A percentile compares a stretch with the other conserved stretches of the same genome.
phyloP scores from a whole-genome alignment of 2,888 invertebrate genomes.

The Iphiclides podalirius region DNA sequence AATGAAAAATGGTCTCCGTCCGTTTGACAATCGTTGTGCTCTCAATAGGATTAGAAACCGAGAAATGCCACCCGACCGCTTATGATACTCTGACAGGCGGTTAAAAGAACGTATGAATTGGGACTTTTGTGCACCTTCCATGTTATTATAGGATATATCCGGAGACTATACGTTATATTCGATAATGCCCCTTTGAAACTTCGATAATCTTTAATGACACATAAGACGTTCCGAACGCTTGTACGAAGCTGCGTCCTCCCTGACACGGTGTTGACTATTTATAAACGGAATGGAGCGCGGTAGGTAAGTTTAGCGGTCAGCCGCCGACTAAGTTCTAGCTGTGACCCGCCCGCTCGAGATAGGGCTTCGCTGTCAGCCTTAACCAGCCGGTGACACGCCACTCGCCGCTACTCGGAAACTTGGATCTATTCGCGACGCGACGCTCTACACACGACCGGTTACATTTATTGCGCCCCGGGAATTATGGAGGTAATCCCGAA shows the following conservation, averaged over 20 bases:
- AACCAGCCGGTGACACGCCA: conserved; percentile 43
- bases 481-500: conserved; percentile 76
- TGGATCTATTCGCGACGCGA: conserved; percentile 39
- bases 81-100: conserved; percentile 49
- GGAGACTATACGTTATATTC: conserved; percentile 43
- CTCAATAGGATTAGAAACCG: conserved; percentile 74
- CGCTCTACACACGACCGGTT: conserved; percentile 55
- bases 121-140: conserved; percentile 47
- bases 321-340: conserved; percentile 51
- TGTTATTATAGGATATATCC: conserved; percentile 51
- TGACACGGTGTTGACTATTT: conserved; percentile 26
- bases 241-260: background rate
- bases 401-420: conserved; percentile 39
- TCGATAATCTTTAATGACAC: conserved; percentile 30
- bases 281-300: conserved; percentile 46
- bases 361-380: conserved; percentile 60
- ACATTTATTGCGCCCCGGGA: conserved; percentile 73
- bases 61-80: conserved; percentile 65
- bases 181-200: conserved; percentile 31
- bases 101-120: conserved; percentile 56
- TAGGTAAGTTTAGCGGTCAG: conserved; percentile 48
- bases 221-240: background rate
- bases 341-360: conserved; percentile 52
- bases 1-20: conserved; percentile 71
- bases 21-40: conserved; percentile 58